Evolutionary conservation across 2,888 invertebrate species (phyloP), one percentile per base, ranked within the genome.

Genomic region (Hoplodrina blanda): DNA sequence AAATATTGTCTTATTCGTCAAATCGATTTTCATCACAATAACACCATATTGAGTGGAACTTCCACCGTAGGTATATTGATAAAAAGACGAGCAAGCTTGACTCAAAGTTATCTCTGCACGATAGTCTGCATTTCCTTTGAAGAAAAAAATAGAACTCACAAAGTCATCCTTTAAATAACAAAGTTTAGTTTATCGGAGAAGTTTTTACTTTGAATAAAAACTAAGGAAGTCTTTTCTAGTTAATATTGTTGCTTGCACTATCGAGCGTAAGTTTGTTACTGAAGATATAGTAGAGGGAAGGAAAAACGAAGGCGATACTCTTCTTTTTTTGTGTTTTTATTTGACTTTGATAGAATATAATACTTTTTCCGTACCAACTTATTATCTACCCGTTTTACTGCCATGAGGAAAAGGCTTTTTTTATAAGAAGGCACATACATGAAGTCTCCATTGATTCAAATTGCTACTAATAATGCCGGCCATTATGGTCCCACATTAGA

Each of bases 151-250:
- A 41, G 11, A 41, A 55, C 62, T 66, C 30, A 55, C 52, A 76
- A 63, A 71, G 74, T 70, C 78, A 73, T 78, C 61, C 68, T 74
- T 83, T 66, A 37, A 37, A 37, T 37, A 37, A 37, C 37, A 49
- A 69, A 83, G 81, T 83, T 83, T 69, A 73, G 68, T 73, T 72
- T 72, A 83, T 80, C 30, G 67, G 64, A 71, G 55, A 75, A 81
- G 72, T 82, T 81, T 61, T 8, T 52, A 59, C 61, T 78, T 65
- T 46, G 44, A 69, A 75, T 73, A 71, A 78, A 78, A 75, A 67
- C 44, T 56, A 66, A 60, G 56, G 49, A 59, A 61, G 50, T 73
- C 30, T 44, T 78, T 62, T 78, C 53, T 63, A 71, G 70, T 81
- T 78, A 69, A 63, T 81, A 69, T 65, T 65, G 75, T 75, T 69